Conservation (phyloP, 35 echinoderm and acorn worm genomes). For the Lytechinus pictus region DNA sequence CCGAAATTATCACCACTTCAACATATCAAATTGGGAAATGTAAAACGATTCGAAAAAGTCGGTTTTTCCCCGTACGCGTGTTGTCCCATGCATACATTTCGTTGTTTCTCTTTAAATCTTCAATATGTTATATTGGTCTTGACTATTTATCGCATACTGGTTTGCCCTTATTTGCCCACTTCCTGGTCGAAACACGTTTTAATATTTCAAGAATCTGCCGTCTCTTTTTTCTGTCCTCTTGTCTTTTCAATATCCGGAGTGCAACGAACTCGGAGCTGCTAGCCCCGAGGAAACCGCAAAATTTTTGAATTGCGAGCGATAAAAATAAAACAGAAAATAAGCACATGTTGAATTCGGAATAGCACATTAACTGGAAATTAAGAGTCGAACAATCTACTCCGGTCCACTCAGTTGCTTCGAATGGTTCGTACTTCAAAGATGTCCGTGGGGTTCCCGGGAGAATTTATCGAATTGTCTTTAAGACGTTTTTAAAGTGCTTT, state of each 20-base stretch:
- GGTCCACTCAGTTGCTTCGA: background rate
- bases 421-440: background rate
- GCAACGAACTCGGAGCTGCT: background rate
- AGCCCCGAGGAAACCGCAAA: background rate
- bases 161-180: too few species aligned
- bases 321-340: background rate
- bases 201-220: background rate
- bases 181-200: background rate
- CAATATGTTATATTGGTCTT: too few species aligned
- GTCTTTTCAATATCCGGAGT: background rate
- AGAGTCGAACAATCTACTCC: background rate
- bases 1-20: too few species aligned
- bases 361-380: background rate
- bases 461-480: background rate
- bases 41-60: too few species aligned
- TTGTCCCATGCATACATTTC: too few species aligned
- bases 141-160: too few species aligned
- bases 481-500: background rate
- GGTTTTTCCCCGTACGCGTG: too few species aligned
- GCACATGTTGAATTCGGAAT: background rate
- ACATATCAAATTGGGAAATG: too few species aligned
- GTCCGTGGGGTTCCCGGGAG: background rate
- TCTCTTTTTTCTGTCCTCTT: background rate
- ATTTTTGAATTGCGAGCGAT: background rate
- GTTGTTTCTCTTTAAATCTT: too few species aligned